Evolutionary conservation across 2,113 vertebrate genomes (phyloP), one percentile per base, ranked within the genome.

Genomic region (Talpa occidentalis): DNA sequence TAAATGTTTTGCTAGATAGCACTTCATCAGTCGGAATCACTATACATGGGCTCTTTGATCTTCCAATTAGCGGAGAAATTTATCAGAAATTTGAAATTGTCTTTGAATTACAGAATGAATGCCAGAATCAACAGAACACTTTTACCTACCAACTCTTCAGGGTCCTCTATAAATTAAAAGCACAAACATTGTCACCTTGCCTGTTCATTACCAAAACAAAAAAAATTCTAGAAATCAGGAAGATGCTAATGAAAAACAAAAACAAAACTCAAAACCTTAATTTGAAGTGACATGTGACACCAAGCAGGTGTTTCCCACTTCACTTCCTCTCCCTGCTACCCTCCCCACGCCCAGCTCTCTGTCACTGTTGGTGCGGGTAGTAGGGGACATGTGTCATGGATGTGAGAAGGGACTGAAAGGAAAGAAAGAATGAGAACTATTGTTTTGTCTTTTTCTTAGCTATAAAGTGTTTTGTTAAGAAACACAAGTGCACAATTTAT

Each of bases 11-110:
- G 3, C 12, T 82, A 1, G 30, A 52, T 42, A 81, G 19, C 16
- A 32, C 5, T 69, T 77, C 85, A 59, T 69, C 47, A 76, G 19
- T 35, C 16, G 17, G 21, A 70, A 66, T 83, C 74, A 5, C 12
- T 82, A 40, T 22, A 77, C 77, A 40, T 74, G 24, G 81, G 24
- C 21, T 92, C 24, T 95, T 97, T 82, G 72, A 77, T 74, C 24
- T 73, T 81, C 26, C 1, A 1, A 21, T 52, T 80, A 76, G 19
- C 28, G 42, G 10, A 86, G 56, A 93, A 86, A 69, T 40, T 80
- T 70, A 10, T 15, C 80, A 24, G 14, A 66, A 90, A 82, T 93
- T 74, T 83, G n/a, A 72, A 84, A 64, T 59, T 86, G n/a, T 15
- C 49, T 83, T 95, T 93, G 28, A 89, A 64, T 74, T 11, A 44